Evolutionary conservation across 2,797 vertebrate species (phyloP), one percentile per base, ranked within the genome.

Genomic region (Notoglanidium macrostoma): DNA sequence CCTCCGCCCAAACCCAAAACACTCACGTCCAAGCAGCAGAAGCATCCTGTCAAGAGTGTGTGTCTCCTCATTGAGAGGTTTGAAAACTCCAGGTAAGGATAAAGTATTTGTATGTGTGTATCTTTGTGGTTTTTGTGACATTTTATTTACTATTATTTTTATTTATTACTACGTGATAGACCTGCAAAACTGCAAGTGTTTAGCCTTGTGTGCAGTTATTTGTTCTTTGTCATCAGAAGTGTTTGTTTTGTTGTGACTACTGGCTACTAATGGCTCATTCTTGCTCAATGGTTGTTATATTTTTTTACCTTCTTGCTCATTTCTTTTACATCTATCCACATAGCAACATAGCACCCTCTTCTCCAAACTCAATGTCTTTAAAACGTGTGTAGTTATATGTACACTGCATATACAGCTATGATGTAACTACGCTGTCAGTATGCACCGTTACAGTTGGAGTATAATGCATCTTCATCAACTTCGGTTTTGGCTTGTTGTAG

Each of bases 51-150:
- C 78, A 94, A 95, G 89, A 96, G 95, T 83, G 97, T 97, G 90
- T 96, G 94, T 83, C 93, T 94, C 0, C 95, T 97, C 88, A 96
- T 96, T 68, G 95, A 97, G 91, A 96, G 95, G 92, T 97, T 97
- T 87, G 96, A 97, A 94, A 95, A 94, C 86, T 95, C 95, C 90
- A 96, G 95, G 97, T 98, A 94, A 87, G 84, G 21, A 61, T 21
- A 51, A 85, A 44, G 81, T 73, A 11, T 59, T 49, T 82, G 72
- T 49, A 54, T 70, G 35, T 68, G 4, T 55, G 15, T 61, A 17
- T 55, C 55, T 73, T 63, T 1, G 29, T 19, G 9, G 15, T 78
- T 51, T 35, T 12, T 78, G 29, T 78, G 9, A 35, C 51, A 14
- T 1, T 29, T 44, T 21, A 6, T 1, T 1, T 57, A 23, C 6